Percentiles rank a stretch among this genome's conserved stretches.
phyloP scores from a whole-genome alignment of 2,113 vertebrate genomes.

The Eulacestoma nigropectus region DNA sequence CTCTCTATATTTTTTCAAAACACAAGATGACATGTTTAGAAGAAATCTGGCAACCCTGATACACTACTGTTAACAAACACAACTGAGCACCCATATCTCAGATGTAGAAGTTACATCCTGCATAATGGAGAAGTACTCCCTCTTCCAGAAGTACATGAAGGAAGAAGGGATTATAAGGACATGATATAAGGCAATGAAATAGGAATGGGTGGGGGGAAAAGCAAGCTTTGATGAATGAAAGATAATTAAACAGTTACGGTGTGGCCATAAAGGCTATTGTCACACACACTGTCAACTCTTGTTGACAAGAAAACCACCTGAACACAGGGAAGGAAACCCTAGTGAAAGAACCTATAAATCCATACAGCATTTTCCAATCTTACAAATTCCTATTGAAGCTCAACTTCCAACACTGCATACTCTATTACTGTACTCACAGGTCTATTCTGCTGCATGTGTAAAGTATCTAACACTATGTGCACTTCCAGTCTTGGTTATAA shows the following conservation, averaged over 20 bases:
- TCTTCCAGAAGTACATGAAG: not conserved
- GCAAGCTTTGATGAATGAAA: not conserved
- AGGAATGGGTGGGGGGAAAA: not conserved
- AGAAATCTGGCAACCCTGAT: not conserved
- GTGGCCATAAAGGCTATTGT: not conserved
- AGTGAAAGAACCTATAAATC: not conserved
- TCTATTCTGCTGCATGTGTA: not conserved
- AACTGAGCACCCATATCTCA: not conserved
- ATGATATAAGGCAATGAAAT: not conserved
- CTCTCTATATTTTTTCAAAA: not conserved
- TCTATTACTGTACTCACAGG: not conserved
- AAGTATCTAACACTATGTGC: not conserved
- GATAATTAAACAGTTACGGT: not conserved
- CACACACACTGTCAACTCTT: not conserved
- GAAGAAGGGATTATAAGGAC: not conserved
- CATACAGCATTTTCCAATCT: not conserved
- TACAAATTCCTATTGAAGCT: not conserved
- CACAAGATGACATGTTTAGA: not conserved
- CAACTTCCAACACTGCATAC: not conserved
- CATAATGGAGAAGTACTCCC: not conserved
- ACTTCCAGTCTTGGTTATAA: not conserved
- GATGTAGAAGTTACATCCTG: not conserved
- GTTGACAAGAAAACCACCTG: not conserved
- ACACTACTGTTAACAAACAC: not conserved
- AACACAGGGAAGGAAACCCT: not conserved